Percentiles rank a stretch among this genome's conserved stretches.
phyloP scores from a whole-genome alignment of 2,113 vertebrate species.

The Alouatta palliata region DNA sequence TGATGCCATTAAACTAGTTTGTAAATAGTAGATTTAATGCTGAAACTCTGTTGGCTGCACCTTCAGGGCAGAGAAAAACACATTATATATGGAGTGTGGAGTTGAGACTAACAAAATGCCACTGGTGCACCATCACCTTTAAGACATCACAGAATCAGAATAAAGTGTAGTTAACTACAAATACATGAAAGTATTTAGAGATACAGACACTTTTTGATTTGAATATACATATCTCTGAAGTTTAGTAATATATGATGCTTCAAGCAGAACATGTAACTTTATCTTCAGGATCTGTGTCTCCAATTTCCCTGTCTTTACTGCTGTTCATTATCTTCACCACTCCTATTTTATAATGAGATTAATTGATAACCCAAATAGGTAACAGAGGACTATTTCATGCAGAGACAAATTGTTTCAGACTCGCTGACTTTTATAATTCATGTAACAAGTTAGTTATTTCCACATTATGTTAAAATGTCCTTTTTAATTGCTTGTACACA shows the following conservation, averaged over 20 bases:
- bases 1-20: conserved; percentile 72
- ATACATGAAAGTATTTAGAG: not conserved
- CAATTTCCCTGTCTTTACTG: not conserved
- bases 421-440: not conserved
- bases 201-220: not conserved
- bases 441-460: not conserved
- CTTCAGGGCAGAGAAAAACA: conserved; percentile 26
- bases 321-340: not conserved
- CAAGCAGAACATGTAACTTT: not conserved
- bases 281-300: not conserved
- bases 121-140: not conserved
- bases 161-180: not conserved
- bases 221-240: not conserved
- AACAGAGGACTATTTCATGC: not conserved
- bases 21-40: conserved; percentile 65
- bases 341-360: not conserved
- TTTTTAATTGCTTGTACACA: not conserved
- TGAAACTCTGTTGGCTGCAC: conserved; percentile 13
- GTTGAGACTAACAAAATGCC: not conserved
- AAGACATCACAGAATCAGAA: not conserved
- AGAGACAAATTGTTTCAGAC: not conserved
- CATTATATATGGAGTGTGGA: not conserved
- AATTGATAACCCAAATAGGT: not conserved
- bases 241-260: not conserved
- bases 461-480: not conserved